Conservation (phyloP, 2,797 vertebrate genomes). For the Ceyx erithaca region DNA sequence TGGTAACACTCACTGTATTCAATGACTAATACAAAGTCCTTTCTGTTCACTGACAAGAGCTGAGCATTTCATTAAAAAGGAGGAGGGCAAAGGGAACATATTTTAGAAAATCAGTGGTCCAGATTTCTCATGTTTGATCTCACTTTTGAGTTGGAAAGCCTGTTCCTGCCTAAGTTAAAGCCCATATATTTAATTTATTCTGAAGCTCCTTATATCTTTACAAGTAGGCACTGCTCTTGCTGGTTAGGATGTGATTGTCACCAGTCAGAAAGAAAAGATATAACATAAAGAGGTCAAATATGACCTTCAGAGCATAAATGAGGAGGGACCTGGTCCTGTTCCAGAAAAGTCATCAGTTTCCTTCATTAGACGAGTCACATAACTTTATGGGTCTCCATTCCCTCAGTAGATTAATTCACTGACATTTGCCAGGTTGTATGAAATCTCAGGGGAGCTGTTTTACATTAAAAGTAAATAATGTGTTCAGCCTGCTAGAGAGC, state of each 20-base stretch:
- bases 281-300: background rate
- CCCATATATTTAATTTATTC: background rate
- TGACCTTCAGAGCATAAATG: background rate
- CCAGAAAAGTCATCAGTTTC: slow-evolving; percentile 5
- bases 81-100: slow-evolving; percentile 21
- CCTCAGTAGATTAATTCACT: slow-evolving; percentile 18
- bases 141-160: background rate
- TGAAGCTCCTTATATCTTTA: background rate
- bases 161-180: background rate
- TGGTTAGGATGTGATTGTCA: background rate
- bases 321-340: background rate
- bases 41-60: slow-evolving; percentile 42
- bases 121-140: slow-evolving; percentile 25
- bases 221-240: background rate
- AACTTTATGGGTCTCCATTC: slow-evolving; percentile 20
- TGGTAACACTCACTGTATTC: slow-evolving; percentile 56
- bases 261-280: background rate
- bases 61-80: background rate
- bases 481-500: background rate
- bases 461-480: background rate
- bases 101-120: slow-evolving; percentile 30
- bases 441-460: slow-evolving; percentile 3
- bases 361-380: background rate
- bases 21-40: slow-evolving; percentile 40
- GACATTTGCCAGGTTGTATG: background rate